Evolutionary conservation across 2,113 vertebrate genomes (phyloP).

Genomic region (Charadrius vociferus): DNA sequence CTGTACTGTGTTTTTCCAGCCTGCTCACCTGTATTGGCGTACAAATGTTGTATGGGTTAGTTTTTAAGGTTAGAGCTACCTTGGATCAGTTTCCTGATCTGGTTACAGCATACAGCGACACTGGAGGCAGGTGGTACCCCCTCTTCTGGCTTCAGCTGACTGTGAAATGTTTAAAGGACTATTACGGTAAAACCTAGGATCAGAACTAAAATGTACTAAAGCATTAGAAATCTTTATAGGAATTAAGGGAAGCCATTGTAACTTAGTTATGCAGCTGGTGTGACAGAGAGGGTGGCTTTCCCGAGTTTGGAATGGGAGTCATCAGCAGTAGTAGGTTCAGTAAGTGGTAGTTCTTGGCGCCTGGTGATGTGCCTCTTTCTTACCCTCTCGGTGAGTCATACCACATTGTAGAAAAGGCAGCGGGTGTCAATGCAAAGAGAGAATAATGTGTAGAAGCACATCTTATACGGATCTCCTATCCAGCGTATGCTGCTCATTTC

Average conservation of each 20-base stretch:
- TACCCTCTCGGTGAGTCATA: not conserved
- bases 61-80: not conserved
- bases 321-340: not conserved
- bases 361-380: not conserved
- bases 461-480: not conserved
- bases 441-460: not conserved
- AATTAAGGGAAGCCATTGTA: not conserved
- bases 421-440: not conserved
- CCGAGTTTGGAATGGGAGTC: fast-evolving
- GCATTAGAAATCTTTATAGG: not conserved
- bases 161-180: not conserved
- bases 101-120: not conserved
- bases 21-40: not conserved
- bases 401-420: not conserved
- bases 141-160: not conserved
- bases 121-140: not conserved
- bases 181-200: not conserved
- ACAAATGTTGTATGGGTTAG: not conserved
- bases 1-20: not conserved
- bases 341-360: not conserved
- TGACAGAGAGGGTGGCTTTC: not conserved
- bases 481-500: not conserved
- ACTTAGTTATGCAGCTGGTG: not conserved
- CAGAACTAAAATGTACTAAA: not conserved
- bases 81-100: not conserved